Base-by-base conservation (phyloP, 2,888 invertebrate species). In the Bhutanitis thaidina region DNA sequence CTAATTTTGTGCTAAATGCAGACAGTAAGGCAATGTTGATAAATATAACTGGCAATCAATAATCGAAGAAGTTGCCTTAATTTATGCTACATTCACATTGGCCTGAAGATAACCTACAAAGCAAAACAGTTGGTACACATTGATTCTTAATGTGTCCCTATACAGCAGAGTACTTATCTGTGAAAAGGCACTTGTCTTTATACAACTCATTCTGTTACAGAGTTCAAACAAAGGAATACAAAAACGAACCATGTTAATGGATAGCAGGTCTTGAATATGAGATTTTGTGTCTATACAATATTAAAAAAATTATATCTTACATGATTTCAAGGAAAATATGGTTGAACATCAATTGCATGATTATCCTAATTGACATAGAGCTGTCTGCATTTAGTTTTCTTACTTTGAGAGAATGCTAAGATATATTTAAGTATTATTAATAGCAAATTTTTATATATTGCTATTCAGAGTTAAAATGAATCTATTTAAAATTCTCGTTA, bases 321-420 rank as follows among this genome's bases (percentile, higher is more conserved):
- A n/a, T n/a, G n/a, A n/a, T n/a, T n/a, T n/a, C n/a, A n/a, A n/a
- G n/a, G n/a, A n/a, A n/a, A 3, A 10, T 10, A 30, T 30, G 10
- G 3, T 10, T 30, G 30, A 30, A 3, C 10, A 30, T 30, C n/a
- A n/a, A 4, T 30, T n/a, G n/a, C 9, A 30, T 30, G 3, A 10
- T 20, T 43, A 79, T 80, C 20, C 59, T 74, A 74, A 74, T 74
- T 71, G 73, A 70, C 73, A 68, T 64, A 62, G 61, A 58, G 68
- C 79, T 78, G 79, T 73, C 80, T 80, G 78, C 64, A 78, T 78
- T 69, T 76, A 80, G 80, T 74, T 74, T 69, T 64, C 64, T 41
- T 25, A 9, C 13, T 35, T 38, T 41, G 25, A 41, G 46, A 46
- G 20, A 41, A 41, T 37, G 39, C 67, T 74, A 65, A 61, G n/a